Percentiles rank a stretch among this genome's conserved stretches.
Conservation (phyloP, 37 sponge, comb jelly and placozoan genomes). For the Diacarnus erythraeanus region DNA sequence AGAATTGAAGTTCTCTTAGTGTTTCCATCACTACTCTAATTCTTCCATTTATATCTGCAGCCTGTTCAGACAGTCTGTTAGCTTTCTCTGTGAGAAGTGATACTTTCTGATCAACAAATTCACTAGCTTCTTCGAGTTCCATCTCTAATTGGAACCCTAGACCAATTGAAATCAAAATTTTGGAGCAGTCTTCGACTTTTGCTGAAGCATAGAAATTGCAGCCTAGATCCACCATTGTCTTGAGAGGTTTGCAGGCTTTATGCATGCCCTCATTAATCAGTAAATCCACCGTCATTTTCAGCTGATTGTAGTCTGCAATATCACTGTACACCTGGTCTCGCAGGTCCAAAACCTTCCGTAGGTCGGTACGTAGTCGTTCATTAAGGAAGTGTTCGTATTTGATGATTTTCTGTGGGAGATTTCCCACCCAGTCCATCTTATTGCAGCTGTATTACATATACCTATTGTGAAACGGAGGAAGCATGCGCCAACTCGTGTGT, state of each 20-base stretch:
- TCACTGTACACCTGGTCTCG: constrained; percentile 63
- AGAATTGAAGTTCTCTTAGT: constrained; percentile 76
- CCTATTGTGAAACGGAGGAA: not conserved
- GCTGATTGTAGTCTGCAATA: constrained; percentile 71
- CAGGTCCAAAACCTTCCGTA: constrained; percentile 54
- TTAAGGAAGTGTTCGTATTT: constrained; percentile 85
- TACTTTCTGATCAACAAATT: constrained; percentile 72
- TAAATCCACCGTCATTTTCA: constrained; percentile 60
- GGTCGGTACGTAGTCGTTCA: constrained; percentile 74
- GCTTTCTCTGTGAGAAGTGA: constrained; percentile 46
- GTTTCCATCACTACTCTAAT: constrained; percentile 75
- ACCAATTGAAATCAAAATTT: constrained; percentile 79
- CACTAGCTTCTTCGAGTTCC: constrained; percentile 72
- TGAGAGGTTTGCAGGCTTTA: constrained; percentile 26
- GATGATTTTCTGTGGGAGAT: constrained; percentile 34
- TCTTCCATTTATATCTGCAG: constrained; percentile 76
- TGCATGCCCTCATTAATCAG: not conserved
- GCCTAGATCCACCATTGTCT: constrained; percentile 85
- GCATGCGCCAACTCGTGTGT: not conserved
- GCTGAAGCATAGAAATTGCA: constrained; percentile 85
- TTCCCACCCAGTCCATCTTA: not conserved
- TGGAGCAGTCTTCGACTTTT: constrained; percentile 56
- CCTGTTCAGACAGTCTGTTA: constrained; percentile 57
- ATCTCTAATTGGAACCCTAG: constrained; percentile 80
- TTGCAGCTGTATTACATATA: not conserved